A percentile compares a stretch with the other conserved stretches of the same genome.
Evolutionary conservation across 2,113 vertebrate genomes (phyloP).

Genomic region (Bostrychus sinensis): DNA sequence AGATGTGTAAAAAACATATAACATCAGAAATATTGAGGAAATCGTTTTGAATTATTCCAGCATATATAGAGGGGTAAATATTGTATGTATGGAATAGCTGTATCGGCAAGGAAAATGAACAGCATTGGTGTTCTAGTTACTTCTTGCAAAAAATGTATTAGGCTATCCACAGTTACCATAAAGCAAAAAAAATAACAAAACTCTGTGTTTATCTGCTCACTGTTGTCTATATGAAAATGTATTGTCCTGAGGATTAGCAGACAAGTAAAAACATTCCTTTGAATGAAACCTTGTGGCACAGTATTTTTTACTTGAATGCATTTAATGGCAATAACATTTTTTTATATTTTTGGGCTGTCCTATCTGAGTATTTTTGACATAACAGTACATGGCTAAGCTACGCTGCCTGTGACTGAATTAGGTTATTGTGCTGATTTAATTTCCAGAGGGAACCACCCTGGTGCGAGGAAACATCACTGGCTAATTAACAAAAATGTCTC

Average conservation of each 20-base stretch:
- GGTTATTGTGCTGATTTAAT: conserved; percentile 73
- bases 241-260: not conserved
- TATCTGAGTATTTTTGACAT: conserved; percentile 23
- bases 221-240: not conserved
- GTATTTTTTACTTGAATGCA: conserved; percentile 11
- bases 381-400: conserved; percentile 8
- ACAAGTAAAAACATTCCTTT: not conserved
- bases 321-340: not conserved
- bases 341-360: not conserved
- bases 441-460: conserved; percentile 66
- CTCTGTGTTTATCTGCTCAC: conserved; percentile 6
- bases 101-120: too few species aligned
- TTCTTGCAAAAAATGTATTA: too few species aligned
- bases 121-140: too few species aligned
- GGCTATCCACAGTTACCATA: too few species aligned
- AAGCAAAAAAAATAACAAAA: conserved; percentile 13
- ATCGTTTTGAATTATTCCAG: too few species aligned
- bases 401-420: conserved; percentile 59
- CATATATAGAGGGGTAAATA: too few species aligned
- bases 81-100: too few species aligned
- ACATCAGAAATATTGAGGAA: too few species aligned
- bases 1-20: too few species aligned
- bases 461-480: conserved; percentile 61
- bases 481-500: conserved; percentile 75
- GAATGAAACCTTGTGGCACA: conserved; percentile 1